Conservation (phyloP, 2,797 vertebrate genomes). For the Myioborus miniatus region DNA sequence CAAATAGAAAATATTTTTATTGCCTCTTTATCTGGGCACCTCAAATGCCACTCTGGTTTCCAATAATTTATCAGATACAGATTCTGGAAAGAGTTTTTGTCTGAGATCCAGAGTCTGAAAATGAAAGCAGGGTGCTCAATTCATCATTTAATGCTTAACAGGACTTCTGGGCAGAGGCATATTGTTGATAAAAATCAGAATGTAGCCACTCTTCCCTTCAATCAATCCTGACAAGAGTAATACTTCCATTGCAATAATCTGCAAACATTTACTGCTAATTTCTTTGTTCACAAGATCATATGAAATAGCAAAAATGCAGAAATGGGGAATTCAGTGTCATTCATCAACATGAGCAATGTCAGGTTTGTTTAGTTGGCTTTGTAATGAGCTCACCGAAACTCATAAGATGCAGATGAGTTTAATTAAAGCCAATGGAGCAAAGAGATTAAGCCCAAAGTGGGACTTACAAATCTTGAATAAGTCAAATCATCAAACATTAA, state of each 20-base stretch:
- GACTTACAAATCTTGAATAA: slow-evolving; percentile 1
- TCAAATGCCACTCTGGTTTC: slow-evolving; percentile 5
- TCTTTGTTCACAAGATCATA: not conserved
- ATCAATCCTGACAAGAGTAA: not conserved
- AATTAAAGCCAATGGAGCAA: slow-evolving; percentile 72
- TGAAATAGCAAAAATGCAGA: not conserved
- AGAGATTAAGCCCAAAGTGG: slow-evolving; percentile 52
- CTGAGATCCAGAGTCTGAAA: not conserved
- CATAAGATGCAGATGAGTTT: slow-evolving; percentile 60
- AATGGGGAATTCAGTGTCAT: slow-evolving; percentile 1
- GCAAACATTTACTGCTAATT: not conserved
- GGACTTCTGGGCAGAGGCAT: slow-evolving; percentile 1
- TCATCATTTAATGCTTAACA: slow-evolving; percentile 5
- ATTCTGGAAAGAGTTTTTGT: not conserved
- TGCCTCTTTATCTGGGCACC: slow-evolving; percentile 22
- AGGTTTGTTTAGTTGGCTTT: slow-evolving; percentile 3
- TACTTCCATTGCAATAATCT: not conserved
- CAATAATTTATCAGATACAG: slow-evolving; percentile 4
- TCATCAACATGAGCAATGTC: not conserved
- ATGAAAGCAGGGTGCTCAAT: not conserved
- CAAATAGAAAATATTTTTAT: slow-evolving; percentile 53
- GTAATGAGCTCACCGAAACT: slow-evolving; percentile 61
- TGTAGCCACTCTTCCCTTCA: not conserved
- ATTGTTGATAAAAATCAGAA: slow-evolving; percentile 21
- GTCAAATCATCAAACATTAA: slow-evolving; percentile 56